A percentile compares a stretch with the other conserved stretches of the same genome.
Conservation (phyloP, 2,888 invertebrate species). For the Stenoptilia bipunctidactyla region DNA sequence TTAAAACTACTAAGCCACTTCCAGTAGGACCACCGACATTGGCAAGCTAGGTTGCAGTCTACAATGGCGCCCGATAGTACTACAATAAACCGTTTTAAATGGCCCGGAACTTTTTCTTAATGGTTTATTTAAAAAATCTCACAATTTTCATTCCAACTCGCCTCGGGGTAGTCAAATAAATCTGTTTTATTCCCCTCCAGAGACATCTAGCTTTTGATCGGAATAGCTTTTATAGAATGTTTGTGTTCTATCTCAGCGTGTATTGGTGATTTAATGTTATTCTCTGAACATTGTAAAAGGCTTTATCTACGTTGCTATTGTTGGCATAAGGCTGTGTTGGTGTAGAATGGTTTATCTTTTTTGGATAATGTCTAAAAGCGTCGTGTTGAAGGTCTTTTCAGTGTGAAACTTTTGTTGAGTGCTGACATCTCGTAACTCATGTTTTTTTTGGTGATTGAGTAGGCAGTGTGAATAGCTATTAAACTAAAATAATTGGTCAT, state of each 20-base stretch:
- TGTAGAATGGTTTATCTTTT: not conserved
- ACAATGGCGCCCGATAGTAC: constrained; percentile 57
- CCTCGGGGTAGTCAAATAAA: constrained; percentile 41
- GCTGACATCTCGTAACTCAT: no score
- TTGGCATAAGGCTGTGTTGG: not conserved
- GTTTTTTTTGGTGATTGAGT: no score
- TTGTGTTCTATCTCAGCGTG: constrained; percentile 46
- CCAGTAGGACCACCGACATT: no score
- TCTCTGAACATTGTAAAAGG: constrained; percentile 3
- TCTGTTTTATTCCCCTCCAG: constrained; percentile 53
- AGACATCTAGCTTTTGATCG: constrained; percentile 61
- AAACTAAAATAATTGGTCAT: no score
- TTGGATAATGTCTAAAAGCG: no score
- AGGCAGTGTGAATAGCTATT: no score
- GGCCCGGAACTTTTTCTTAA: constrained; percentile 67
- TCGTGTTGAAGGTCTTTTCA: no score
- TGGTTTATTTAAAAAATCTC: constrained; percentile 67
- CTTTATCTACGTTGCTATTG: not conserved
- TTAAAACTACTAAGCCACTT: no score
- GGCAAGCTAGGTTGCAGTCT: constrained; percentile 40
- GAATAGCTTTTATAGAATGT: constrained; percentile 64
- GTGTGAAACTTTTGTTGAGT: no score
- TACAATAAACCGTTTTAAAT: constrained; percentile 64
- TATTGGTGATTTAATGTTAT: constrained; percentile 53
- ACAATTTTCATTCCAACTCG: constrained; percentile 43